Conservation (phyloP, 2,888 invertebrate species). For the Cerastoderma edule region DNA sequence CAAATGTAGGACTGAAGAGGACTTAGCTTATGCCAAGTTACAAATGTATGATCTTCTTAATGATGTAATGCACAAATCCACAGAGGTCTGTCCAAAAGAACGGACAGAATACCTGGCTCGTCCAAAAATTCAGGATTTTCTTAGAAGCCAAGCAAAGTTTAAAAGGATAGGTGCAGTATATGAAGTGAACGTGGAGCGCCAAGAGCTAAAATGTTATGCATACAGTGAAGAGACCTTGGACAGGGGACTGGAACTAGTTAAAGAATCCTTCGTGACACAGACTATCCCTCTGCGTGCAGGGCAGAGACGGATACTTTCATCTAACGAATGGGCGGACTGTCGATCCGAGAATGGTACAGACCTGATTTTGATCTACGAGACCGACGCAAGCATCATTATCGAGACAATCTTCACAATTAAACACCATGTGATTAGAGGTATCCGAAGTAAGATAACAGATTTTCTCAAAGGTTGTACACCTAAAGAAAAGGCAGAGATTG, state of each 20-base stretch:
- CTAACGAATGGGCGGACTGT: not conserved
- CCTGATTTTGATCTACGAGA: not conserved
- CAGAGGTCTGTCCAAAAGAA: not conserved
- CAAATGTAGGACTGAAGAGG: slow-evolving; percentile 9
- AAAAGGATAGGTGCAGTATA: slow-evolving; percentile 22
- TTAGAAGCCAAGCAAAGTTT: slow-evolving; percentile 13
- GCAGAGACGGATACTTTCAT: not conserved
- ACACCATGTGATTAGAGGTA: slow-evolving; percentile 2
- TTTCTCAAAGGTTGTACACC: slow-evolving; percentile 17
- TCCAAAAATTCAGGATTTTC: slow-evolving; percentile 3
- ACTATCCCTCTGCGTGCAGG: not conserved
- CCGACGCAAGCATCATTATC: slow-evolving; percentile 6
- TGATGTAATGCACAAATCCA: not conserved
- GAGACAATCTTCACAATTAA: slow-evolving; percentile 1
- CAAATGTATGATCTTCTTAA: slow-evolving; percentile 17
- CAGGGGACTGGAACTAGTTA: slow-evolving; percentile 1
- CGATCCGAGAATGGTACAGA: not conserved
- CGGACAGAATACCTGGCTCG: slow-evolving; percentile 15
- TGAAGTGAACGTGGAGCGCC: slow-evolving; percentile 1
- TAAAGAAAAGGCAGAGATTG: slow-evolving; percentile 13
- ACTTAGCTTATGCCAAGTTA: not conserved
- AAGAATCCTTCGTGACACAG: not conserved
- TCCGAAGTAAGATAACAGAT: slow-evolving; percentile 10
- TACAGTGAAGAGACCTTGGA: slow-evolving; percentile 1
- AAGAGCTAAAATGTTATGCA: slow-evolving; percentile 13